A percentile compares a stretch with the other conserved stretches of the same genome.
phyloP scores from a whole-genome alignment of 2,113 vertebrate species.

The Calidris pygmaea region DNA sequence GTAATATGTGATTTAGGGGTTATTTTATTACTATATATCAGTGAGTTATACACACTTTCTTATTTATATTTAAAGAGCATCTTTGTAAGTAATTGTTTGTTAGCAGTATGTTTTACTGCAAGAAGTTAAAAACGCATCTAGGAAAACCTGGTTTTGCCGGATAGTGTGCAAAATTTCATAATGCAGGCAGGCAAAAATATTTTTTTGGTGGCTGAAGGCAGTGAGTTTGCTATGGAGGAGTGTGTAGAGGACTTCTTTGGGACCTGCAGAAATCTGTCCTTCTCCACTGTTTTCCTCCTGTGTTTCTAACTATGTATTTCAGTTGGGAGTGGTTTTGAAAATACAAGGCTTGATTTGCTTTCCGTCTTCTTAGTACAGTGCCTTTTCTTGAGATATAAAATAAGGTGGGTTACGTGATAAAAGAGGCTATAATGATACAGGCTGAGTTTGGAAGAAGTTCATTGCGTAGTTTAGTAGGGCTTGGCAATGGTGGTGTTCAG shows the following conservation, averaged over 20 bases:
- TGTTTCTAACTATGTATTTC: constrained; percentile 12
- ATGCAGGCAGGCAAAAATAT: neutral
- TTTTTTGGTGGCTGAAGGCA: neutral
- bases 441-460: neutral
- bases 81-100: constrained; percentile 74
- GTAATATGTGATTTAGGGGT: constrained; percentile 53
- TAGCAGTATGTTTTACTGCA: constrained; percentile 76
- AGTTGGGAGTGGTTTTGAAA: neutral
- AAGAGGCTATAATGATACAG: fast-evolving
- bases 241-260: neutral
- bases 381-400: neutral
- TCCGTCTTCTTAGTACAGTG: neutral
- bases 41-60: constrained; percentile 77
- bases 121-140: constrained; percentile 65
- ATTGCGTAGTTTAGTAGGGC: neutral
- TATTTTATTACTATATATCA: constrained; percentile 73
- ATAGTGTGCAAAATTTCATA: constrained; percentile 28
- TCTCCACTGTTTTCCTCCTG: neutral
- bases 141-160: constrained; percentile 46
- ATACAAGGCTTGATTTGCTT: neutral
- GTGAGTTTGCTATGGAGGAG: neutral
- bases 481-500: neutral
- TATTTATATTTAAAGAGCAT: constrained; percentile 83
- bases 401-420: neutral
- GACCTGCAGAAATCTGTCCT: constrained; percentile 3